These are phyloP conservation scores for Apostichopus japonicus DNA, from an alignment of 35 echinoderm and acorn worm species.

Conservation along the genomic window DNA sequence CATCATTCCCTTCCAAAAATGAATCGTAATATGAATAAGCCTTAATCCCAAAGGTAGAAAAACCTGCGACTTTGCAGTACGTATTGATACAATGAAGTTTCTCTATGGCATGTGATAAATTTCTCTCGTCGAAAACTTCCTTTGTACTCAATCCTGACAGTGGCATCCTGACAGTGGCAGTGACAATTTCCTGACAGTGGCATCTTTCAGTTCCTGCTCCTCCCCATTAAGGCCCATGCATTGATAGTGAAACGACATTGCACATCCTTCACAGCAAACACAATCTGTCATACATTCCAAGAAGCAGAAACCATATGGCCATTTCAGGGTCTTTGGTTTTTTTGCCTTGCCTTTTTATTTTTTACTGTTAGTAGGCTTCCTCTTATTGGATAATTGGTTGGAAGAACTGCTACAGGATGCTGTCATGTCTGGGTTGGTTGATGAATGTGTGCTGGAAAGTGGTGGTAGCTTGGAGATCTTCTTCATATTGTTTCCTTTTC, in stretches of 20 bases:
- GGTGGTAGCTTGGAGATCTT: background rate
- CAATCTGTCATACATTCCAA: background rate
- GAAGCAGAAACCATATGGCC: background rate
- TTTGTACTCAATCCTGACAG: too few species aligned
- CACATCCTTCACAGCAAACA: conserved; percentile 12
- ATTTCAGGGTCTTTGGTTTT: background rate
- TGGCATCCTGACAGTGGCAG: background rate
- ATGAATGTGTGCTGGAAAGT: background rate
- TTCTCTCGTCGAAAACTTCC: too few species aligned
- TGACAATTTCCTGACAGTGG: too few species aligned
- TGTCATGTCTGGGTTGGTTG: too few species aligned
- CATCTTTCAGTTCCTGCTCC: background rate
- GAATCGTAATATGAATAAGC: too few species aligned
- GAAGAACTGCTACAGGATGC: too few species aligned
- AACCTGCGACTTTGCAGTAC: too few species aligned
- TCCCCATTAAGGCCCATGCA: conserved; percentile 15
- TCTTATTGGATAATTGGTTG: too few species aligned
- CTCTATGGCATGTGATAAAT: too few species aligned
- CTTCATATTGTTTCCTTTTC: background rate
- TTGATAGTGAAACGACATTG: conserved; percentile 33
- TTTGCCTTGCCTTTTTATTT: background rate
- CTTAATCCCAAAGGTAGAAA: too few species aligned
- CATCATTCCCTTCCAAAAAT: too few species aligned
- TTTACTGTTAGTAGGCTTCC: background rate
- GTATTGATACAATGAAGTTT: too few species aligned